These are phyloP conservation scores for Athetis lepigone DNA, from an alignment of 2,888 invertebrate genomes.

Conservation along the genomic window DNA sequence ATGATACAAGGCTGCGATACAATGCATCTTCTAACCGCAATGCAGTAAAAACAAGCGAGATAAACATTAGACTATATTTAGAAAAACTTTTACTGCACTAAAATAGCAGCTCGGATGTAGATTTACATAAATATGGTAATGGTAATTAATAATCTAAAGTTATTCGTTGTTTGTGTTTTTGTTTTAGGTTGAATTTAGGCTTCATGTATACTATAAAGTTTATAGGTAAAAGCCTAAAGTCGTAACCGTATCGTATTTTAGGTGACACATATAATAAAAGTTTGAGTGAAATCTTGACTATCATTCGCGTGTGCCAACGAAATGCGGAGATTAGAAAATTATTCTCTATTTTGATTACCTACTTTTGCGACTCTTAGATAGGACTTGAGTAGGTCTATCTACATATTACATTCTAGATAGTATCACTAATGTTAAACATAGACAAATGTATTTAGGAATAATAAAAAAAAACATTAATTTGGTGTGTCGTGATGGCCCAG, in stretches of 20 bases:
- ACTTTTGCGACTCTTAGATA: slow-evolving; percentile 9
- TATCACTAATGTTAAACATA: too few relatives aligned
- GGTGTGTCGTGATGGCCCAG: too few relatives aligned
- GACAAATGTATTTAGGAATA: too few relatives aligned
- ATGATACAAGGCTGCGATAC: slow-evolving; percentile 67
- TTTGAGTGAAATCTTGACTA: slow-evolving; percentile 31
- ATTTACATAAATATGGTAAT: slow-evolving; percentile 5
- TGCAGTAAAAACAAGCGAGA: slow-evolving; percentile 44
- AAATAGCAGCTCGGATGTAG: neutral
- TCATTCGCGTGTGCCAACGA: slow-evolving; percentile 22
- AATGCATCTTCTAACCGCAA: slow-evolving; percentile 61
- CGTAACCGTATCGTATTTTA: slow-evolving; percentile 43
- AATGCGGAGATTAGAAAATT: slow-evolving; percentile 21
- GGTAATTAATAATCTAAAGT: slow-evolving; percentile 1
- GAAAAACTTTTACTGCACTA: slow-evolving; percentile 1
- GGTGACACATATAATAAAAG: slow-evolving; percentile 34
- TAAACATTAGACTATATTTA: slow-evolving; percentile 16
- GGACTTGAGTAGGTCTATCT: too few relatives aligned
- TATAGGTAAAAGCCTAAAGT: slow-evolving; percentile 26
- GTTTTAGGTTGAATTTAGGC: too few relatives aligned
- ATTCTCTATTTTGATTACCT: slow-evolving; percentile 30
- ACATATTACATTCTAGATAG: too few relatives aligned
- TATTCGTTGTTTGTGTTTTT: neutral
- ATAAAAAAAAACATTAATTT: too few relatives aligned
- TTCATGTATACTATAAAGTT: too few relatives aligned